Conservation (phyloP, 2,797 vertebrate genomes). For the Craterocephalus amniculus region DNA sequence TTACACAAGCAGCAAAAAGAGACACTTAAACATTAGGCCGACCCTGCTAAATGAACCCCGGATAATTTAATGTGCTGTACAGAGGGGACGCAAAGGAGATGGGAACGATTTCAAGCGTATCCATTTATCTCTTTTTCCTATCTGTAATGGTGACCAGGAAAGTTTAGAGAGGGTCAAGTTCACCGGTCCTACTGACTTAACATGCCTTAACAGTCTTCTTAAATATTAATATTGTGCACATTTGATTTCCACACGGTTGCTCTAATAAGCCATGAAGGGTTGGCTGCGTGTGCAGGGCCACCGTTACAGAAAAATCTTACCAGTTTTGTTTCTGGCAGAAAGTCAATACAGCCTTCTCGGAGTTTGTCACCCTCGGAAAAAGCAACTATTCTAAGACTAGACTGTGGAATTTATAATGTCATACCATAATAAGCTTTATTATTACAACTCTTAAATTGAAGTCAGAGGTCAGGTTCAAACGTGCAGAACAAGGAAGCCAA, state of each 20-base stretch:
- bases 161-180: conserved; percentile 75
- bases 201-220: conserved; percentile 71
- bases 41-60: conserved; percentile 63
- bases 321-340: conserved; percentile 50
- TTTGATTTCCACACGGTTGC: conserved; percentile 72
- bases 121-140: conserved; percentile 70
- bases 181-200: conserved; percentile 67
- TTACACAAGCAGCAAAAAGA: conserved; percentile 69
- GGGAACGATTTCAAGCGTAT: conserved; percentile 49
- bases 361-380: conserved; percentile 7
- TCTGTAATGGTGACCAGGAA: conserved; percentile 69
- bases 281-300: conserved; percentile 48
- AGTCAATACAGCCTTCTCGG: conserved; percentile 22
- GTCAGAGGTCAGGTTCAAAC: conserved; percentile 60
- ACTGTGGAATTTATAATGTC: conserved; percentile 60
- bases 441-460: conserved; percentile 61
- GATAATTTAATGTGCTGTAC: conserved; percentile 75
- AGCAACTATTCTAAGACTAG: conserved; percentile 30
- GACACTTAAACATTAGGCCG: conserved; percentile 79
- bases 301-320: conserved; percentile 45
- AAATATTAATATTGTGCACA: conserved; percentile 72
- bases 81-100: conserved; percentile 41
- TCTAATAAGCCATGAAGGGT: conserved; percentile 76
- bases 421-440: conserved; percentile 63
- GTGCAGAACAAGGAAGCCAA: conserved; percentile 48